Evolutionary conservation across 2,113 vertebrate species (phyloP), one percentile per base, ranked within the genome.

Genomic region (Puffinus mauretanicus): DNA sequence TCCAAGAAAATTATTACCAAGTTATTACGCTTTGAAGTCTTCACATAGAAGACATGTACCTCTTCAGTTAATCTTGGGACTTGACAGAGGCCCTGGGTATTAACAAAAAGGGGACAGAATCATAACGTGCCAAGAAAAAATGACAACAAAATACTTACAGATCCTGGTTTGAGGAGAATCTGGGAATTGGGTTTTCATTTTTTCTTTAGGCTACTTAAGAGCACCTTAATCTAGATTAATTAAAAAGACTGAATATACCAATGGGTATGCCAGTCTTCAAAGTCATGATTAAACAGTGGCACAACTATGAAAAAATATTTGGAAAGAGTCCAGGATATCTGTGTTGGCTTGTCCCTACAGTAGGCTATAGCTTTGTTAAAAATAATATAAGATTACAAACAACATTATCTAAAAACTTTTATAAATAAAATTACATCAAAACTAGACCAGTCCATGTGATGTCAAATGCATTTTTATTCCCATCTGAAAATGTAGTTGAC

Each of bases 381-480:
- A 86, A n/a, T 52, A 71, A 26, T 25, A 13, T 1, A 17, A 57
- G 30, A 61, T 85, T 77, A 38, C 30, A 44, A 30, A 32, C 15
- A 70, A 24, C 17, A 6, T 21, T 51, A 32, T 52, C 29, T 60
- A 7, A 58, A 30, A 85, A 49, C 29, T 46, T 40, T 6, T 27
- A 7, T 60, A 73, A 78, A 44, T 75, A 40, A 15, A 62, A 49
- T 44, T 24, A 14, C 5, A n/a, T 30, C 21, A 46, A 34, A 79
- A 46, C 42, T 19, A 76, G 40, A 38, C 1, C 3, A 29, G 38
- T 30, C 46, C 26, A 16, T 0, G 0, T 11, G 32, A 67, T 34
- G 14, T n/a, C 26, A 82, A 87, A 27, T 51, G 36, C 2, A 27
- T 38, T 65, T 91, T 62, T 80, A 58, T 55, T 69, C 25, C 49